These are phyloP conservation scores for Eugnorisma glareosa DNA, from an alignment of 2,888 invertebrate genomes.

Conservation along the genomic window DNA sequence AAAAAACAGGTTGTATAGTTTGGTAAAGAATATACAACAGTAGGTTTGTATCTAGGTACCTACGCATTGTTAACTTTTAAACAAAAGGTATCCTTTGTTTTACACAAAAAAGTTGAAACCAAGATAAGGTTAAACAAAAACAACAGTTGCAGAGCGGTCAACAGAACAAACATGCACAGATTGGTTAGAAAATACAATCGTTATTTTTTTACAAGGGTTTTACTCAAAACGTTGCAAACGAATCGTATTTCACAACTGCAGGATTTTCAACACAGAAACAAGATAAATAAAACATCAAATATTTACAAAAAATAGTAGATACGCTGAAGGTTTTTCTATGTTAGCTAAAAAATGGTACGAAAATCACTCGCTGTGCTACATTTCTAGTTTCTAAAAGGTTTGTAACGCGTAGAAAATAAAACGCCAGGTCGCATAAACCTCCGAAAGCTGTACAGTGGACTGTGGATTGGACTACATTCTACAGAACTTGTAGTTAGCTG, in stretches of 20 bases:
- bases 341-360: constrained; percentile 39
- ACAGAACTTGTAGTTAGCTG: constrained; percentile 23
- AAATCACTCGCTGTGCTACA: constrained; percentile 37
- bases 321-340: constrained; percentile 26
- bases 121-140: neutral
- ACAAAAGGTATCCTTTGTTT: neutral
- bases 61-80: neutral
- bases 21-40: neutral
- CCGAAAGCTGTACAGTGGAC: constrained; percentile 21
- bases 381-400: constrained; percentile 58
- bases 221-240: constrained; percentile 16
- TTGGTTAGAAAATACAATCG: constrained; percentile 16
- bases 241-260: constrained; percentile 12
- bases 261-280: constrained; percentile 25
- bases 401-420: constrained; percentile 53
- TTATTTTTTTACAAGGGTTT: constrained; percentile 14
- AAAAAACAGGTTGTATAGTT: too few species aligned
- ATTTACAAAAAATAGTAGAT: constrained; percentile 22
- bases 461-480: constrained; percentile 20
- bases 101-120: neutral
- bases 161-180: constrained; percentile 15
- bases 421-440: constrained; percentile 46
- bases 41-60: neutral
- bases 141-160: neutral
- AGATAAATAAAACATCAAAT: constrained; percentile 45